Conservation (phyloP, 2,113 vertebrate genomes). For the Morone saxatilis region DNA sequence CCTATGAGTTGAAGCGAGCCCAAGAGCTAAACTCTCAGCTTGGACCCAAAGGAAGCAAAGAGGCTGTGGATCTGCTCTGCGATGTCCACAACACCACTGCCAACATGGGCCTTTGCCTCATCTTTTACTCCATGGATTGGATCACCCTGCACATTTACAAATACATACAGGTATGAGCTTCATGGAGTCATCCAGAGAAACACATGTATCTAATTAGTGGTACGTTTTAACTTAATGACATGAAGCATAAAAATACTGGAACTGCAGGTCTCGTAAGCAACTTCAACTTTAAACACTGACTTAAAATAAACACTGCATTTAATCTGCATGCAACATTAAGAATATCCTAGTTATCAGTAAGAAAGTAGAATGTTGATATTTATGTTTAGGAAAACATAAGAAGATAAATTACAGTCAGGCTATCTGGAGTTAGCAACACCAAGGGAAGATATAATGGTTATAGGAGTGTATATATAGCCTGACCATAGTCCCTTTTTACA, state of each 20-base stretch:
- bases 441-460: neutral
- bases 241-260: neutral
- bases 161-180: constrained; percentile 77
- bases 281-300: neutral
- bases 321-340: neutral
- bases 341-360: neutral
- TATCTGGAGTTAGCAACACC: neutral
- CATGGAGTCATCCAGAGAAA: neutral
- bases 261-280: neutral
- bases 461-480: no score
- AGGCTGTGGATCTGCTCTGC: constrained; percentile 84
- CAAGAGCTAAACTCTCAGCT: constrained; percentile 84
- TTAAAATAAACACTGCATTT: neutral
- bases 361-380: no score
- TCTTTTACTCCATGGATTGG: constrained; percentile 72
- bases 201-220: no score
- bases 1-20: constrained; percentile 83
- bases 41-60: constrained; percentile 82
- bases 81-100: constrained; percentile 90
- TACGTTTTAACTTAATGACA: no score
- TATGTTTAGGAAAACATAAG: neutral
- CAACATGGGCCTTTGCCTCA: constrained; percentile 86
- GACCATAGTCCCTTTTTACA: no score
- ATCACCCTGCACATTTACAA: constrained; percentile 80
- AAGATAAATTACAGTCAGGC: no score